Conservation (phyloP, 2,888 invertebrate genomes). For the Linnaemya vulpina region DNA sequence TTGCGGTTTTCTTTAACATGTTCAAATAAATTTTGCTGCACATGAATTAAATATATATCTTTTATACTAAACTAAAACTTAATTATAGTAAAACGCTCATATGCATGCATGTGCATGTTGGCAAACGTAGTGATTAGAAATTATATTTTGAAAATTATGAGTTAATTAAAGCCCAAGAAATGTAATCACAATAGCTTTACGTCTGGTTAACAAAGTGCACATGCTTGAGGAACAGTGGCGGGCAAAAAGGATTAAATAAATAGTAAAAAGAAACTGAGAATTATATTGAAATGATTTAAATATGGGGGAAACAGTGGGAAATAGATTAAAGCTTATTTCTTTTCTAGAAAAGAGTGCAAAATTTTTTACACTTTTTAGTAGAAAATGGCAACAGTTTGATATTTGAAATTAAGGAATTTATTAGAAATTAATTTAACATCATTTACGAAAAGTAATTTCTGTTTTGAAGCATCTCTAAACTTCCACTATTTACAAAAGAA, state of each 20-base stretch:
- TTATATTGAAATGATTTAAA: too few relatives aligned
- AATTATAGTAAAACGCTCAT: neutral
- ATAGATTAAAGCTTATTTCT: too few relatives aligned
- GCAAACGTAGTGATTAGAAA: constrained; percentile 33
- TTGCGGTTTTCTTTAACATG: constrained; percentile 48
- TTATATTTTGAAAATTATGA: constrained; percentile 46
- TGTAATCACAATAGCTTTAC: constrained; percentile 22
- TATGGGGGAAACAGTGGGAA: too few relatives aligned
- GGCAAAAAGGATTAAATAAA: neutral
- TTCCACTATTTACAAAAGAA: too few relatives aligned
- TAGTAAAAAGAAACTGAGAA: neutral
- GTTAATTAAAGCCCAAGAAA: constrained; percentile 57
- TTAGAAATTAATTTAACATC: too few relatives aligned
- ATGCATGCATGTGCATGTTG: neutral
- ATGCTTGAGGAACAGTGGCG: neutral
- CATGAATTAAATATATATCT: constrained; percentile 16
- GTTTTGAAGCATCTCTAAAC: too few relatives aligned
- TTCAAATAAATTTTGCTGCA: constrained; percentile 19
- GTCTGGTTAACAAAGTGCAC: constrained; percentile 13
- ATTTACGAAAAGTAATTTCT: too few relatives aligned
- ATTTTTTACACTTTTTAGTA: too few relatives aligned
- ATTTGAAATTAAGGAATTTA: too few relatives aligned
- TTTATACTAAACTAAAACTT: neutral
- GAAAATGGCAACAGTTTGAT: too few relatives aligned
- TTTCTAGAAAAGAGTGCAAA: too few relatives aligned